Base-by-base conservation (phyloP, 2,797 vertebrate species). In the Dryobates pubescens region DNA sequence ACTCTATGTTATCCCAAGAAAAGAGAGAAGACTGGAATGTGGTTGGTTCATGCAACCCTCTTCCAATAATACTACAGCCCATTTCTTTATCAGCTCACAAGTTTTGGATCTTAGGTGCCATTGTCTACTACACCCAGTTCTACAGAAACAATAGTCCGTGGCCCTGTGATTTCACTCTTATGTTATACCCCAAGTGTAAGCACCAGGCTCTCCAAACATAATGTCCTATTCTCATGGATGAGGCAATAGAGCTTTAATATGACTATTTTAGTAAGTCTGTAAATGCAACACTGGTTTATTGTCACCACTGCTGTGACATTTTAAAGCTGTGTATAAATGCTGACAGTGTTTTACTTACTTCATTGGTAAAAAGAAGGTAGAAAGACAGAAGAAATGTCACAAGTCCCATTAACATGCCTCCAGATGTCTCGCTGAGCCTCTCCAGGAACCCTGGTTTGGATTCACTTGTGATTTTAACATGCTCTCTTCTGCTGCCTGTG, bases 321-420 rank as follows among this genome's bases (percentile, higher is more conserved):
- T 76, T 75, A 74, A 53, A 56, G 49, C 45, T 43, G 14, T 27
- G 29, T 11, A 69, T 3, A 80, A 85, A 74, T 36, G 72, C 18
- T 30, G 29, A n/a, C 2, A 24, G 3, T 5, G 51, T 10, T 49
- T 57, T 29, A 86, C 84, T 94, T 95, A 98, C 99, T 98, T 99
- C 99, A 71, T 99, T 99, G 79, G 98, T 99, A 93, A 99, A 99
- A 86, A 99, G 98, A 74, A 99, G 61, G 77, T 99, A 99, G 92
- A 99, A 98, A 10, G 99, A 99, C 20, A 99, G 94, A 62, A 98
- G 97, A 92, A 99, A 99, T 24, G 98, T 94, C 54, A 96, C 95
- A 2, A 99, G 92, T 11, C 99, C 99, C 57, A 98, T 71, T 43
- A 98, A 72, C 95, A 98, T 98, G 43, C 99, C 99, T 17, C 98